A percentile compares a stretch with the other conserved stretches of the same genome.
Evolutionary conservation across 1,140 invertebrate genomes (phyloP).

Genomic region (Pollicipes pollicipes): DNA sequence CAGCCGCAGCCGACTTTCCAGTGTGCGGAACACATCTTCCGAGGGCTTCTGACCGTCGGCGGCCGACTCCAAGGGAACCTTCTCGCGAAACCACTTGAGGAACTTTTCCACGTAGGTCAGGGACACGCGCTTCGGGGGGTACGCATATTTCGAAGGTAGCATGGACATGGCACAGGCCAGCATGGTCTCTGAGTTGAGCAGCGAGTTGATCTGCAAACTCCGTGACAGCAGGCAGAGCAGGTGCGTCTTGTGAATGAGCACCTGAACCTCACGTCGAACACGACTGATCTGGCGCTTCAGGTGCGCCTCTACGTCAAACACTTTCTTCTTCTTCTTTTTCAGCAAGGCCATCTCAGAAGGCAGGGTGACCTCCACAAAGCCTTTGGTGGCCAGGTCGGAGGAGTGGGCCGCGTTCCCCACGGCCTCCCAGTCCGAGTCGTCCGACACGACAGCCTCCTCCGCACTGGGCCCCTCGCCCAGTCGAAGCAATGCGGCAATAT

Average conservation of each 20-base stretch:
- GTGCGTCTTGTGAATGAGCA: slow-evolving; percentile 67
- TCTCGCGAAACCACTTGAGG: slow-evolving; percentile 50
- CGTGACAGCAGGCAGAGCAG: slow-evolving; percentile 61
- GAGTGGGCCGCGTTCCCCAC: not conserved
- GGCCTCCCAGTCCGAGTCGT: slow-evolving; percentile 1
- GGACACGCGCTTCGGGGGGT: slow-evolving; percentile 48
- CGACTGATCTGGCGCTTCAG: slow-evolving; percentile 54
- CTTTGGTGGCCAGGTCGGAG: not conserved
- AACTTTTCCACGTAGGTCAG: slow-evolving; percentile 56
- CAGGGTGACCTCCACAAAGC: not conserved
- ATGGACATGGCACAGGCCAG: slow-evolving; percentile 49
- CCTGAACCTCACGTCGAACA: slow-evolving; percentile 51
- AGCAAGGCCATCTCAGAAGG: not conserved
- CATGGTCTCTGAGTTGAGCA: slow-evolving; percentile 46
- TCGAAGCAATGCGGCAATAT: not conserved
- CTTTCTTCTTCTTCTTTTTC: slow-evolving; percentile 4
- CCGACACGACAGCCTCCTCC: not conserved
- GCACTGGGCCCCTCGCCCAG: not conserved
- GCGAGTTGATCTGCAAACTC: slow-evolving; percentile 54
- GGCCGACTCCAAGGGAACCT: slow-evolving; percentile 30
- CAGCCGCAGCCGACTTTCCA: slow-evolving; percentile 40
- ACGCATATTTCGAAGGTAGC: slow-evolving; percentile 45
- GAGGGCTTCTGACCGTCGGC: slow-evolving; percentile 10
- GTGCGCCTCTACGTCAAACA: slow-evolving; percentile 42
- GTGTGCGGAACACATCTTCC: slow-evolving; percentile 16